These are phyloP conservation scores for Timandra comae DNA, from an alignment of 2,888 invertebrate genomes.

Conservation along the genomic window DNA sequence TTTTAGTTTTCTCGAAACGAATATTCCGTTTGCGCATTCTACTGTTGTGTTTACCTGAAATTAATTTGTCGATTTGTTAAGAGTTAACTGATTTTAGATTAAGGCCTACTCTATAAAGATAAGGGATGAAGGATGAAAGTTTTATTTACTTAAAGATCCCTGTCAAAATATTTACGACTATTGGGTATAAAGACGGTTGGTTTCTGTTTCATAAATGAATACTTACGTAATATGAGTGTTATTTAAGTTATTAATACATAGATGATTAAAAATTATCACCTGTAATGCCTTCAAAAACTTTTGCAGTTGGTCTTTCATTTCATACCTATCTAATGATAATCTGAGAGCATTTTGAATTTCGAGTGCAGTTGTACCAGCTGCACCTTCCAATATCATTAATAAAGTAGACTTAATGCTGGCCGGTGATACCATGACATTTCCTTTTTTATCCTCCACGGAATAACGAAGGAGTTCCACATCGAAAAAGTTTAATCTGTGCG, in stretches of 20 bases:
- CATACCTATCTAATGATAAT: conserved; percentile 55
- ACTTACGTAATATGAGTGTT: too few relatives aligned
- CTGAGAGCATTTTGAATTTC: conserved; percentile 77
- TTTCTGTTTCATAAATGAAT: too few relatives aligned
- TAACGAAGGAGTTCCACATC: conserved; percentile 73
- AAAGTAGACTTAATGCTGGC: conserved; percentile 80
- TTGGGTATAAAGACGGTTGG: too few relatives aligned
- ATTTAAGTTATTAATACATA: too few relatives aligned
- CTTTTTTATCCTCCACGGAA: conserved; percentile 45
- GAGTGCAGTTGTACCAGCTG: conserved; percentile 70
- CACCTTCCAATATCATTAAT: conserved; percentile 79
- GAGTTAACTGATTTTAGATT: too few relatives aligned
- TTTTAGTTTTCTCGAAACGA: conserved; percentile 55
- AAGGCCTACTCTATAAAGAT: too few relatives aligned
- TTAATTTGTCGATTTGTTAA: too few relatives aligned
- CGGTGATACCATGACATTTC: conserved; percentile 81
- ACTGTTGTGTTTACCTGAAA: conserved; percentile 50
- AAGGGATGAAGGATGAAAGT: too few relatives aligned
- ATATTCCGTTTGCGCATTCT: conserved; percentile 67
- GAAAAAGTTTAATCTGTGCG: conserved; percentile 72
- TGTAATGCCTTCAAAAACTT: conserved; percentile 40
- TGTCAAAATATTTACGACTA: too few relatives aligned
- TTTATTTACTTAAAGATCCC: too few relatives aligned
- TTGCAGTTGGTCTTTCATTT: conserved; percentile 50
- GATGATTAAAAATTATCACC: too few relatives aligned